Evolutionary conservation across 2,113 vertebrate genomes (phyloP).

Genomic region (Lepidothrix coronata): DNA sequence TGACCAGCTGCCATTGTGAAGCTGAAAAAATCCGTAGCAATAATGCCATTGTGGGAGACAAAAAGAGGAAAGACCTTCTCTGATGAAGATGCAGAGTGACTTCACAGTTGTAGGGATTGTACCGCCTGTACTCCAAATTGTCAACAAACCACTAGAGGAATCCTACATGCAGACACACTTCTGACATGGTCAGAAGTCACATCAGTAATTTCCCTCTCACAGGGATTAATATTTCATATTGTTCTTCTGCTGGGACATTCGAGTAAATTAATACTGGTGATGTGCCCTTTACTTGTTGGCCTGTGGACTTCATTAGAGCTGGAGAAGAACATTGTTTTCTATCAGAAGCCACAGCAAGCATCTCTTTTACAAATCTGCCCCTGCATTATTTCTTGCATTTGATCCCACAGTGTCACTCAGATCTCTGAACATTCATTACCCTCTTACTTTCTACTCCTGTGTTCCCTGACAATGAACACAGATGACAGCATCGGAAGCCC

Average conservation of each 20-base stretch:
- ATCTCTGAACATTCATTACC: neutral
- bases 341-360: neutral
- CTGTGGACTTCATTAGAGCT: neutral
- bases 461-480: fast-evolving
- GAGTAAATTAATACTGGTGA: neutral
- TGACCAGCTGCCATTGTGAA: neutral
- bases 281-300: neutral
- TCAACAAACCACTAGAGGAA: neutral
- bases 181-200: neutral
- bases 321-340: neutral
- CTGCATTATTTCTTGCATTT: neutral
- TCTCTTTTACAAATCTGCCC: neutral
- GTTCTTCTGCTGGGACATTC: neutral
- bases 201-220: neutral
- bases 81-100: neutral
- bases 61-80: neutral
- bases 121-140: neutral
- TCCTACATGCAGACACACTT: neutral
- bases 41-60: neutral
- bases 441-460: neutral
- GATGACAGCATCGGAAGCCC: neutral
- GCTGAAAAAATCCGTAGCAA: neutral
- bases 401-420: neutral
- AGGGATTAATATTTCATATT: neutral
- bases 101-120: neutral